A percentile compares a stretch with the other conserved stretches of the same genome.
phyloP scores from a whole-genome alignment of 2,888 invertebrate genomes.

The Perizoma flavofasciatum region DNA sequence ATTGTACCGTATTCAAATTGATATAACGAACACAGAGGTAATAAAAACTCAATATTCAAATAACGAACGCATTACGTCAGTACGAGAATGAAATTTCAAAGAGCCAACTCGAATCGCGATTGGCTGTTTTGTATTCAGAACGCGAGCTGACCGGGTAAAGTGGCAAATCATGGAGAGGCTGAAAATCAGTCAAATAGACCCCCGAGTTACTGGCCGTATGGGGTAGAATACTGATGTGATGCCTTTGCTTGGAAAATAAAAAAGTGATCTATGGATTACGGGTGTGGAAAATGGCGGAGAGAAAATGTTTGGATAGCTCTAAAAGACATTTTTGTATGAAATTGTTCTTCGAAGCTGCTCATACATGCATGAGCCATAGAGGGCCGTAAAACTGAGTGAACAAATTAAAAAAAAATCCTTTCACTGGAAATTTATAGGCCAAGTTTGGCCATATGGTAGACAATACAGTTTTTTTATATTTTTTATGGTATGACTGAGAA shows the following conservation, averaged over 20 bases:
- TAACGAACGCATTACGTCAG: slow-evolving; percentile 66
- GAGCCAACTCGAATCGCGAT: slow-evolving; percentile 56
- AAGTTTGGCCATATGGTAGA: too few species aligned
- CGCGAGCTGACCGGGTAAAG: slow-evolving; percentile 79
- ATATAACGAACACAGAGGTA: slow-evolving; percentile 46
- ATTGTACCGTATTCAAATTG: slow-evolving; percentile 36
- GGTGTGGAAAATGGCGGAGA: slow-evolving; percentile 1
- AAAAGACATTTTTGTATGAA: too few species aligned
- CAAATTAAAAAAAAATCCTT: too few species aligned
- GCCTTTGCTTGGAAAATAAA: slow-evolving; percentile 42
- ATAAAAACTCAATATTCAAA: slow-evolving; percentile 71
- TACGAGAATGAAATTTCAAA: slow-evolving; percentile 78
- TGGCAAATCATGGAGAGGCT: slow-evolving; percentile 82
- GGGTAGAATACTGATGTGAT: slow-evolving; percentile 62
- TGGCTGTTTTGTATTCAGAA: slow-evolving; percentile 73
- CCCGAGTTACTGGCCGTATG: slow-evolving; percentile 68
- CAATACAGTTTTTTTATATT: too few species aligned
- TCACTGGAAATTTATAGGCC: too few species aligned
- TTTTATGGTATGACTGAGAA: too few species aligned
- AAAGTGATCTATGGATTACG: slow-evolving; percentile 22
- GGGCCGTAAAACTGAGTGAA: too few species aligned
- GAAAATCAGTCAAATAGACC: slow-evolving; percentile 84
- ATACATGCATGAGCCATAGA: too few species aligned
- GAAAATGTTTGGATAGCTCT: background rate
- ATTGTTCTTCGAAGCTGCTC: too few species aligned